Base-by-base conservation (phyloP, 2,888 invertebrate species). In the Raillietiella orientalis region DNA sequence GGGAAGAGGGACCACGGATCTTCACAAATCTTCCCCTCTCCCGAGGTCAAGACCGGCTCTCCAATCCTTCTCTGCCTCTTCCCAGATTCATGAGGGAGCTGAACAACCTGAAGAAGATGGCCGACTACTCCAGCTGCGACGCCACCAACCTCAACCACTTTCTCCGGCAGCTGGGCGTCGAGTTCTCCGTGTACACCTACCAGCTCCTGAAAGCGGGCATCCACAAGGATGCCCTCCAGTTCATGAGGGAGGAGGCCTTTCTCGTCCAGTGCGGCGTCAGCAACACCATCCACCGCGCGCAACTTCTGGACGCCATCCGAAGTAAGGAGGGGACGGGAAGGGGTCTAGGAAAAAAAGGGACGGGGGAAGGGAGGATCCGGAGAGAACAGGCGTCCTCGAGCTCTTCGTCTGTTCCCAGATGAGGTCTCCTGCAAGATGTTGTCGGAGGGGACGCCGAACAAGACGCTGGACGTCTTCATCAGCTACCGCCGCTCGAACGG, bases 401-500 rank as follows among this genome's bases (percentile, higher is more conserved):
- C n/a, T n/a, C n/a, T n/a, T n/a, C n/a, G n/a, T 19, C 19, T 8
- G n/a, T 19, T 19, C n/a, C 6, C 19, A 19, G 19, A 19, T n/a
- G 19, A 19, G 19, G 6, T 6, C n/a, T 8, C 6, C 19, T 19
- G 6, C 8, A 19, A 8, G n/a, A 8, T n/a, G 19, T 8, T n/a
- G 19, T 19, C 19, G 8, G 29, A 29, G 9, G 31, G 28, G 17
- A 33, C 32, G 9, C 25, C 36, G 43, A 71, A 74, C 41, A 82
- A 87, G 46, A 71, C 69, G 25, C 55, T 93, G 35, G 93, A 96
- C 45, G 90, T 90, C 1, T 96, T 96, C 49, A 82, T 96, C 37
- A 90, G 90, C 49, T 96, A 96, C 44, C 56, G 96, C 36, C 57
- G 96, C 41, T 82, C 87, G 4, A 93, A 82, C 43, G 96, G 96